These are phyloP conservation scores for Saturnia japonica DNA, from an alignment of 2,888 invertebrate species.

Conservation along the genomic window DNA sequence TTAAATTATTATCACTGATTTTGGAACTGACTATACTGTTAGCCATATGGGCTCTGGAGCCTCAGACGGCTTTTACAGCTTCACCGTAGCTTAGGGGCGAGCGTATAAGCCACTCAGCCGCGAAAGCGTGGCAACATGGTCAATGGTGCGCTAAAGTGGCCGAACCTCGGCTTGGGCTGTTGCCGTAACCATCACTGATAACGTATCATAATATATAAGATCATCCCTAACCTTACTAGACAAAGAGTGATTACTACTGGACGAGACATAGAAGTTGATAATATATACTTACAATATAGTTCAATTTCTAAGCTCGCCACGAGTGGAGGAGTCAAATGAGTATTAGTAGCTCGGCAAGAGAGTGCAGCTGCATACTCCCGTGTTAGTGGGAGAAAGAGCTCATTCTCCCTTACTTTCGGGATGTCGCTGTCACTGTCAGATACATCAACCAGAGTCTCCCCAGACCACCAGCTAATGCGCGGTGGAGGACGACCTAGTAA, in stretches of 20 bases:
- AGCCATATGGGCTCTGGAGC: too few relatives aligned
- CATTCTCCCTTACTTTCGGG: slow-evolving; percentile 85
- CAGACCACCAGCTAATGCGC: slow-evolving; percentile 89
- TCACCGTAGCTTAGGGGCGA: too few relatives aligned
- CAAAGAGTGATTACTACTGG: not conserved
- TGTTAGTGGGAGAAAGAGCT: slow-evolving; percentile 85
- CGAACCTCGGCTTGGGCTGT: too few relatives aligned
- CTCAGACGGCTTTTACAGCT: too few relatives aligned
- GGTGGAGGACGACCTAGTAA: slow-evolving; percentile 87
- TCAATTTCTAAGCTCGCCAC: slow-evolving; percentile 86
- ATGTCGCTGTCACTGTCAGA: slow-evolving; percentile 85
- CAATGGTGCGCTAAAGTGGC: too few relatives aligned
- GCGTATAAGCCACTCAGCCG: too few relatives aligned
- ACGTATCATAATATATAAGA: not conserved
- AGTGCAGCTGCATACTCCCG: slow-evolving; percentile 86
- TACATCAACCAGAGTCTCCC: slow-evolving; percentile 86
- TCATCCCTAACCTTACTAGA: not conserved
- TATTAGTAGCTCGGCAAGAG: slow-evolving; percentile 89
- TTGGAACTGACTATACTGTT: too few relatives aligned
- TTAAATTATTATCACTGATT: too few relatives aligned
- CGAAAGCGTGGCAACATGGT: too few relatives aligned
- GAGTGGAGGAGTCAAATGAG: slow-evolving; percentile 86
- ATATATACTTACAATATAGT: slow-evolving; percentile 85
- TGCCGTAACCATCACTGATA: too few relatives aligned
- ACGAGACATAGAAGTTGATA: not conserved